Base-by-base conservation (phyloP, 1,140 invertebrate genomes). In the Dinoponera quadriceps region DNA sequence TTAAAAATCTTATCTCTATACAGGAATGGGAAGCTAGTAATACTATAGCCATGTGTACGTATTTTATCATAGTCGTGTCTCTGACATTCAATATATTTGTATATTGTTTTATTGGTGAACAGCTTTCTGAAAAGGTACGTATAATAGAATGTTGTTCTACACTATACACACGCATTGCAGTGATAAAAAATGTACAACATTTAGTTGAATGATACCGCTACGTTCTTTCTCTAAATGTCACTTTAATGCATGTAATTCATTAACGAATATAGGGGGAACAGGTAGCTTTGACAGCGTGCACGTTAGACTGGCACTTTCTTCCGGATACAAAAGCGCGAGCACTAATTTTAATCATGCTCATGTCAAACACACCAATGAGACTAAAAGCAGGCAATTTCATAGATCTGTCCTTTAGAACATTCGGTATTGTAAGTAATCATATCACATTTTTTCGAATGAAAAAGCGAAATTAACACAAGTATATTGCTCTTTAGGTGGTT, bases 81-180 rank as follows among this genome's bases (percentile, higher is more conserved):
- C 88, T 85, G 18, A 72, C 78, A 14, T 90, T 78, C 13, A 62
- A 33, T 49, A 80, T 85, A 69, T 89, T 87, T 27, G 84, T 90
- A 49, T 72, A 82, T 3, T 90, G 89, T 33, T 84, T 86, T 66
- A 89, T 90, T n/a, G 86, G 89, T 0, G 83, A 90, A 68, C 49
- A 86, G 13, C 73, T 89, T 0, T 82, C 82, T 1, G 48, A 89
- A 9, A 82, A 90, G 55, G 89, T 85, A 83, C 16, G 20, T 3
- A 5, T 44, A 3, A 68, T 63, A n/a, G 14, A 2, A 49, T 44
- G 7, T 44, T 33, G 7, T 11, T 1, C 4, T 44, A 5, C 38
- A 44, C 7, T 44, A 3, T 44, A 44, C 9, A 4, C 74, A 44
- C 7, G 11, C 38, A 44, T 44, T 44, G 7, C 38, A 9, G 38